A percentile compares a stretch with the other conserved stretches of the same genome.
Conservation (phyloP, 2,113 vertebrate species). For the Dryoscopus gambensis region DNA sequence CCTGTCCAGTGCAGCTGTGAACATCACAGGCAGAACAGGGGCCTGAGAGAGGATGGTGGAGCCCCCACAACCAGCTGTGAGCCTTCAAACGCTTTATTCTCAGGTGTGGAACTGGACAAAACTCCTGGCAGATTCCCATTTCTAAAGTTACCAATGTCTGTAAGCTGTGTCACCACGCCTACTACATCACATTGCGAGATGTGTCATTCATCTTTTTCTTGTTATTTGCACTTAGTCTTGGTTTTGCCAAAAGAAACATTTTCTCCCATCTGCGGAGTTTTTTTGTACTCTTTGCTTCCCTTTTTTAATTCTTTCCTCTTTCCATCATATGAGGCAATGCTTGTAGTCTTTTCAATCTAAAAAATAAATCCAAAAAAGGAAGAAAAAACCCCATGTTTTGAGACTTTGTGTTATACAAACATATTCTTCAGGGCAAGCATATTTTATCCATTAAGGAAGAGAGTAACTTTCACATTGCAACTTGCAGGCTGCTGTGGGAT, state of each 20-base stretch:
- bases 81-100: neutral
- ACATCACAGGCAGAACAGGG: neutral
- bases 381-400: neutral
- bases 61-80: neutral
- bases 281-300: neutral
- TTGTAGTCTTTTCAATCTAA: neutral
- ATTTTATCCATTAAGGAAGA: neutral
- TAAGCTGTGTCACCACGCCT: neutral
- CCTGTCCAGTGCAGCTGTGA: neutral
- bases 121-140: neutral
- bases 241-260: neutral
- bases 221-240: neutral
- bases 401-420: neutral
- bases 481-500: neutral
- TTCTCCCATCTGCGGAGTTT: neutral
- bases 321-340: neutral
- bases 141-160: neutral
- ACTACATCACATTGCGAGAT: neutral
- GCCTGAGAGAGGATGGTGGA: neutral
- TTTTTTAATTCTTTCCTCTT: neutral
- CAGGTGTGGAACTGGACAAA: rapidly evolving
- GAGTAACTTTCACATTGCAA: neutral
- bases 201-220: neutral
- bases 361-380: neutral
- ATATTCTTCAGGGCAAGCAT: neutral